Evolutionary conservation across 1,140 invertebrate species (phyloP), one percentile per base, ranked within the genome.

Genomic region (Lepidurus arcticus): DNA sequence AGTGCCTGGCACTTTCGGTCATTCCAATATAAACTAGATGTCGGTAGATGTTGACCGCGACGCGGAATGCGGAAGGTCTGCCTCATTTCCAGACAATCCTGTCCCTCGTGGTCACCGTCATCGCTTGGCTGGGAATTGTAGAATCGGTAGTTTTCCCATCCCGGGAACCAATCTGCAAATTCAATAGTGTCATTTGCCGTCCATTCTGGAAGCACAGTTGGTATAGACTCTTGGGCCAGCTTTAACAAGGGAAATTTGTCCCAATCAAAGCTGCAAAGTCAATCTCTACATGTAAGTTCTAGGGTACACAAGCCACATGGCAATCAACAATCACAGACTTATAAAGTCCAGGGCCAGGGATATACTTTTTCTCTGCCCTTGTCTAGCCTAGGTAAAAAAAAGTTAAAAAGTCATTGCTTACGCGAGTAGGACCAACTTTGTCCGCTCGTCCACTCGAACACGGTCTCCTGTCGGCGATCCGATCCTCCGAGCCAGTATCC

Each of bases 401-500:
- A 44, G 45, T 26, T 44, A 16, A 11, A 16, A 26, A 78, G 21
- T 77, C 34, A 74, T 74, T 73, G 88, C 90, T 91, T 86, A 93
- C 92, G 91, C 83, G 90, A 88, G 81, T 90, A 93, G 21, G 88
- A 87, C 82, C 92, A 91, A 8, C 89, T 88, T 76, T 90, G 84
- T n/a, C 90, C 90, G 83, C 92, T 90, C 0, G 89, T 88, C 92
- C 92, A 93, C 65, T 89, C 87, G 84, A 92, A 93, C 82, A 92
- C 90, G 45, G 91, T 91, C 82, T 93, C 92, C 75, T 90, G 88
- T 8, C 87, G 86, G 79, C 87, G 85, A 83, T 93, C 92, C 7
- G 91, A 90, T 1, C 90, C 92, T 24, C 92, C 92, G 43, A 93
- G 90, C 92, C 92, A 93, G 83, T 91, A 92, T 2, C 91, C 88